Base-by-base conservation (phyloP, 2,113 vertebrate genomes). In the Ornithorhynchus anatinus region DNA sequence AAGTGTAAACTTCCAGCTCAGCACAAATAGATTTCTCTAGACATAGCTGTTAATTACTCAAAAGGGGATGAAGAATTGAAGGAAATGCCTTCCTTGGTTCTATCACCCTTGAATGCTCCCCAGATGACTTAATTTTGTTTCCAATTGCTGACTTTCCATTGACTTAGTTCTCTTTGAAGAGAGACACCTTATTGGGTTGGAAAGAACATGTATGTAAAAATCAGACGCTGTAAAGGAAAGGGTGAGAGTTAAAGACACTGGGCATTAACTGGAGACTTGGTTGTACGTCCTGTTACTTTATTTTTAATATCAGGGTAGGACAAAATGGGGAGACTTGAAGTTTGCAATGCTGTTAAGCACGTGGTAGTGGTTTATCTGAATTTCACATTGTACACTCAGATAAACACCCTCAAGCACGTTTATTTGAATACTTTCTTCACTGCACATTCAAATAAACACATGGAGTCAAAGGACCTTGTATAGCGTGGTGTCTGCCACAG, bases 51-150 rank as follows among this genome's bases (percentile, higher is more conserved):
- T 71, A 79, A 71, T 73, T 64, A 81, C 60, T 35, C 32, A 64
- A 54, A 76, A 80, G 76, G 67, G 59, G 71, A 76, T 52, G 61
- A 69, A 47, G 62, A 54, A 32, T 23, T 47, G 33, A 74, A 73
- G 39, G 9, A 37, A 42, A 53, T 7, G 10, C 70, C 38, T 58
- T 17, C 64, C 37, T 23, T 52, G 2, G 5, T 51, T 80, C 64
- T 58, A 79, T 68, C 74, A 68, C 71, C 45, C 70, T 58, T n/a
- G 48, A 23, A 27, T 58, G 12, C 48, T 51, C 65, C 77, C 64
- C 60, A 27, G 69, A 61, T 45, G 12, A 8, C 17, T 50, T 31
- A 42, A 37, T 14, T n/a, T 36, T 59, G 59, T 57, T 59, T 50
- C 43, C 14, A 37, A 23, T 40, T 43, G 31, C 12, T 1, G 36